Base-by-base conservation (phyloP, 2,888 invertebrate species). In the Clusia tigrina region DNA sequence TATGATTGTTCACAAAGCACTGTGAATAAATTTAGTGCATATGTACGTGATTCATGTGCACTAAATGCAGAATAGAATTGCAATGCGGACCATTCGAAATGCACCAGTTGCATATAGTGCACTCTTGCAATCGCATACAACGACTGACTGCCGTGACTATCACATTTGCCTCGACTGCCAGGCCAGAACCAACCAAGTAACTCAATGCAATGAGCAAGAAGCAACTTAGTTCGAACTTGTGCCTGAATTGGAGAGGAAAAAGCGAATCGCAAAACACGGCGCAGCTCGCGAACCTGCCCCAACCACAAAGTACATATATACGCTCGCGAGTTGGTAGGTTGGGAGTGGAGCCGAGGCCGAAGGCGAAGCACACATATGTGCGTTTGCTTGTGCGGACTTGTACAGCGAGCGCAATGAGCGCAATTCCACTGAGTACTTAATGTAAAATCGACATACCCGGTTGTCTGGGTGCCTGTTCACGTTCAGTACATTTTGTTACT, bases 401-500 rank as follows among this genome's bases (percentile, higher is more conserved):
- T 15, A 37, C 48, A 55, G 51, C 37, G 56, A 64, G 62, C 62
- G 65, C 63, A 25, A 63, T 64, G 66, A 68, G 67, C 61, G 64
- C 63, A 71, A 69, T 68, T 71, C 68, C 66, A 70, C 62, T 61
- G 70, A 69, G 75, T 80, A 82, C 74, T 75, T 80, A 79, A 77
- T 83, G 83, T 82, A 83, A 82, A 79, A 74, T 73, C 76, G 66
- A 65, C 69, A 65, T 71, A 64, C 76, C 73, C 56, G 65, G 53
- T 52, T 25, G 65, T 65, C 83, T 83, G 84, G 20, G 71, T 74
- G 78, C 83, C 83, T 83, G 82, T 76, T 82, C 74, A 69, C 75
- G 73, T 81, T 83, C 83, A 83, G 83, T 83, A 83, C 83, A 81
- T 77, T 78, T 79, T 82, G 82, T 81, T 81, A 82, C 83, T 81